Conservation (phyloP, 1,140 invertebrate species). For the Drosophila burlai region DNA sequence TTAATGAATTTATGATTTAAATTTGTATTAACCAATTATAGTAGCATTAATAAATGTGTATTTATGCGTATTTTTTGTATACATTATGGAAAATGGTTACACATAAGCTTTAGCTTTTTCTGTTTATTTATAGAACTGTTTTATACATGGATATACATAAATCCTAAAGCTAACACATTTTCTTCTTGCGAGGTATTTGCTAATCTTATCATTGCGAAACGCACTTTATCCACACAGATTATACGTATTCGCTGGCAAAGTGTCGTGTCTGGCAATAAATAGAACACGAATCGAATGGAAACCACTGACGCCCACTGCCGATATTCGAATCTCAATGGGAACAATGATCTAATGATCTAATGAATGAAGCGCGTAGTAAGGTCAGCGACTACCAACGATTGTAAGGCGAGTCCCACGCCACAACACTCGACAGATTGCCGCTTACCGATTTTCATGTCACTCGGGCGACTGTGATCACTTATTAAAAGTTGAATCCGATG, state of each 20-base stretch:
- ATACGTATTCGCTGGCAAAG: conserved; percentile 28
- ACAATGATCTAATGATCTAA: conserved; percentile 71
- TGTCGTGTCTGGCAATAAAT: conserved; percentile 55
- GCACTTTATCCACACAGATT: conserved; percentile 37
- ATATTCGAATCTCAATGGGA: conserved; percentile 58
- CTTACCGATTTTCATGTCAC: conserved; percentile 75
- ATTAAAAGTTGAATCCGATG: conserved; percentile 38
- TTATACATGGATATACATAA: not conserved
- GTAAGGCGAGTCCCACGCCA: conserved; percentile 25
- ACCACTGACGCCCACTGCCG: conserved; percentile 59
- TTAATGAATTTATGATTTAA: not conserved
- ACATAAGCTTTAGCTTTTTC: not conserved
- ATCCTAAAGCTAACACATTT: too few species aligned
- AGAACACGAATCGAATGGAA: conserved; percentile 50
- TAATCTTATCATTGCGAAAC: conserved; percentile 28
- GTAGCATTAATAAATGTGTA: not conserved
- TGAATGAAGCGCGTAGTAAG: conserved; percentile 70
- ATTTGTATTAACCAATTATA: not conserved
- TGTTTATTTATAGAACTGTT: not conserved
- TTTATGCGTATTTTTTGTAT: not conserved
- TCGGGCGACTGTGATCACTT: conserved; percentile 19
- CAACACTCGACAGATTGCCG: conserved; percentile 24
- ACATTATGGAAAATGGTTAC: not conserved
- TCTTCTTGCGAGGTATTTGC: not conserved
- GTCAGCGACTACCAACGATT: conserved; percentile 56